phyloP scores from a whole-genome alignment of 1,140 invertebrate genomes.

The Magallana gigas region DNA sequence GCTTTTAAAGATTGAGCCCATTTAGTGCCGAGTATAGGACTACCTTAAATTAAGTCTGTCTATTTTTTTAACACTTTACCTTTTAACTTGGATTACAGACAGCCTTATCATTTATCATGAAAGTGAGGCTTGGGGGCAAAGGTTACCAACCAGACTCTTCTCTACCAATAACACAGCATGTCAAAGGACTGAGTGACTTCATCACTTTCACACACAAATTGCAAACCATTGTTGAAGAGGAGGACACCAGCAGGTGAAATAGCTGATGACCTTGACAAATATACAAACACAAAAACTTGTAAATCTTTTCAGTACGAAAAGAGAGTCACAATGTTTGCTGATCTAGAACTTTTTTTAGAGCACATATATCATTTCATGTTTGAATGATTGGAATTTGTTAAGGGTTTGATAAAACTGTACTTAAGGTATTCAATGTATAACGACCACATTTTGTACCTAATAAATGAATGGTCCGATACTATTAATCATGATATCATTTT shows the following conservation, averaged over 20 bases:
- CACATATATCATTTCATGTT: slow-evolving; percentile 34
- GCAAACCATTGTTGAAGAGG: slow-evolving; percentile 78
- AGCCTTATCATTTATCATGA: slow-evolving; percentile 74
- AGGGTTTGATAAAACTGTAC: neutral
- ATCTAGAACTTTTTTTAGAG: slow-evolving; percentile 5
- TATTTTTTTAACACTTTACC: too few relatives aligned
- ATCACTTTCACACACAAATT: slow-evolving; percentile 76
- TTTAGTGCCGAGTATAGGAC: too few relatives aligned
- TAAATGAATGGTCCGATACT: too few relatives aligned
- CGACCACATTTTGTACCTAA: too few relatives aligned
- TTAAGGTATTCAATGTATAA: too few relatives aligned
- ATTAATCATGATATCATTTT: too few relatives aligned
- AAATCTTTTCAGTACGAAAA: neutral
- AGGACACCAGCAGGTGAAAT: slow-evolving; percentile 66
- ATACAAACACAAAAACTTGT: neutral
- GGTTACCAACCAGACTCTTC: slow-evolving; percentile 76
- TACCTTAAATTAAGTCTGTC: too few relatives aligned
- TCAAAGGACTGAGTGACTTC: slow-evolving; percentile 76
- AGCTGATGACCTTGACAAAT: slow-evolving; percentile 1
- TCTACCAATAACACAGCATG: slow-evolving; percentile 68
- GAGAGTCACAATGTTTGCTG: neutral
- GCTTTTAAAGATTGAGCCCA: too few relatives aligned
- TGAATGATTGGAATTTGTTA: slow-evolving; percentile 2
- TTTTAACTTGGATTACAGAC: slow-evolving; percentile 59
- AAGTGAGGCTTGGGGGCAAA: slow-evolving; percentile 75